A percentile compares a stretch with the other conserved stretches of the same genome.
phyloP scores from a whole-genome alignment of 2,797 vertebrate species.

The Arrhamphus sclerolepis region DNA sequence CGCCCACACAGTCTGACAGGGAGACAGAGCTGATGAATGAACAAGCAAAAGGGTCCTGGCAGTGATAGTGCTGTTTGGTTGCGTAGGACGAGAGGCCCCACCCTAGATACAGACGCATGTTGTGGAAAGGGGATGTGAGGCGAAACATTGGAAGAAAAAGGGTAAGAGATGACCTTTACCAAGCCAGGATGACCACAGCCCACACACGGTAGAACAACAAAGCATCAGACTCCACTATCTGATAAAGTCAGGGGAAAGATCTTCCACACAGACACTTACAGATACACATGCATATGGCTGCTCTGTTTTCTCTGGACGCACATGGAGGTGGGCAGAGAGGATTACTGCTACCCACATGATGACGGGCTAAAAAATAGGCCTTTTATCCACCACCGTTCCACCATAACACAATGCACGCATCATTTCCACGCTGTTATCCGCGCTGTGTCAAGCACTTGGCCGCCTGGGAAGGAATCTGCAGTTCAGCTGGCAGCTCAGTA shows the following conservation, averaged over 20 bases:
- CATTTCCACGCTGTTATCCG: constrained; percentile 70
- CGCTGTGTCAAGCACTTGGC: constrained; percentile 52
- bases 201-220: constrained; percentile 64
- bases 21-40: constrained; percentile 61
- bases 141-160: constrained; percentile 41
- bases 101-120: constrained; percentile 54
- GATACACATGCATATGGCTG: constrained; percentile 12
- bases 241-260: constrained; percentile 57
- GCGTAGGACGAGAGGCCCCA: constrained; percentile 44
- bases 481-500: constrained; percentile 29
- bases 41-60: constrained; percentile 51
- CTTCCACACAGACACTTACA: constrained; percentile 14
- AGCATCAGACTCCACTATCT: constrained; percentile 58
- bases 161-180: constrained; percentile 67
- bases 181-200: constrained; percentile 62
- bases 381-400: constrained; percentile 71
- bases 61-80: constrained; percentile 43
- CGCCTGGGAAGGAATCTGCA: constrained; percentile 46
- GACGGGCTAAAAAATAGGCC: constrained; percentile 73
- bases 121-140: constrained; percentile 64
- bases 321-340: constrained; percentile 62
- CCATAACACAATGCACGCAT: constrained; percentile 73
- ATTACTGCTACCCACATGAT: constrained; percentile 76
- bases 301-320: constrained; percentile 68
- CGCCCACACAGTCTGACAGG: constrained; percentile 58